phyloP scores from a whole-genome alignment of 2,797 vertebrate species.

The Peromyscus aztecus region DNA sequence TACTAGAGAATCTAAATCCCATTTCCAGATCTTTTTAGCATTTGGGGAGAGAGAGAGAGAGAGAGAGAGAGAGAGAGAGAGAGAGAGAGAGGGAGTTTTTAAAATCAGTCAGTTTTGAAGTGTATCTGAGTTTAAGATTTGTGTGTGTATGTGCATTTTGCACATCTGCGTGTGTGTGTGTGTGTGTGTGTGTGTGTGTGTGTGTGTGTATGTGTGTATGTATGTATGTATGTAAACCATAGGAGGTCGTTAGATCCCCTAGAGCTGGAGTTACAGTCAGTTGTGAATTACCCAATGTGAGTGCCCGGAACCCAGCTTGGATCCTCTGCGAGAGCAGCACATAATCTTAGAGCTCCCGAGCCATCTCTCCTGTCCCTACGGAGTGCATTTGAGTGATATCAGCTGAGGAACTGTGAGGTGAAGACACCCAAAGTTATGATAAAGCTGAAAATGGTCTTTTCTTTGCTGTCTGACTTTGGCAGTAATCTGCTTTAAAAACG shows the following conservation, averaged over 20 bases:
- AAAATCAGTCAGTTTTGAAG: too few relatives aligned
- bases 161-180: too few relatives aligned
- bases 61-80: too few relatives aligned
- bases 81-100: not conserved
- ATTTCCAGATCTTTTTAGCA: conserved; percentile 4
- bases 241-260: not conserved
- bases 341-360: not conserved
- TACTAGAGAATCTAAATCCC: not conserved
- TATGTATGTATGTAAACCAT: too few relatives aligned
- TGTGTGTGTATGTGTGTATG: too few relatives aligned
- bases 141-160: too few relatives aligned
- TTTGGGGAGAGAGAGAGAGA: not conserved
- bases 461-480: conserved; percentile 49
- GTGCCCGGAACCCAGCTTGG: not conserved
- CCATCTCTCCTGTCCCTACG: not conserved
- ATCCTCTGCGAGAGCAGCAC: not conserved
- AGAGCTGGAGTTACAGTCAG: not conserved
- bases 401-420: not conserved
- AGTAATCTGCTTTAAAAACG: conserved; percentile 67
- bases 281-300: not conserved
- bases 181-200: too few relatives aligned
- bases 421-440: not conserved
- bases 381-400: conserved; percentile 23
- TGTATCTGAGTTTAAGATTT: too few relatives aligned
- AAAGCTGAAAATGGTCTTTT: conserved; percentile 20